phyloP scores from a whole-genome alignment of 2,797 vertebrate species.

The Agapornis canus region DNA sequence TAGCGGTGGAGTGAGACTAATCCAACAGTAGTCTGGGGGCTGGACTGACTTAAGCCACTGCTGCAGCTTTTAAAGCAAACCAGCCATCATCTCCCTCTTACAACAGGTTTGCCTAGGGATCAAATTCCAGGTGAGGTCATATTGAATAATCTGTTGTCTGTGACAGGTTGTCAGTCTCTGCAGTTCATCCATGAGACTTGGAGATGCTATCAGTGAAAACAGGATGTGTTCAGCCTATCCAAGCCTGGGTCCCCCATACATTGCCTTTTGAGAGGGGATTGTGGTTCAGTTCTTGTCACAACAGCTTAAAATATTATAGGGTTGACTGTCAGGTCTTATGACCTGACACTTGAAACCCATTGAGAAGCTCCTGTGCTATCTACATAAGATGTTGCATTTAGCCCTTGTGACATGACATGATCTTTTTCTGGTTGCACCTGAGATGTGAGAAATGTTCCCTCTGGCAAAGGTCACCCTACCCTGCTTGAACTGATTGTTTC shows the following conservation, averaged over 20 bases:
- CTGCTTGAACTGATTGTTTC: not conserved
- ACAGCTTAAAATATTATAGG: not conserved
- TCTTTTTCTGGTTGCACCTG: not conserved
- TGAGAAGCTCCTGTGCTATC: not conserved
- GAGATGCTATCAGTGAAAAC: not conserved
- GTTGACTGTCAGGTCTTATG: not conserved
- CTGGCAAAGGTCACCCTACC: not conserved
- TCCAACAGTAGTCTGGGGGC: not conserved
- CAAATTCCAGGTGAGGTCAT: not conserved
- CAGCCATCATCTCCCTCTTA: not conserved
- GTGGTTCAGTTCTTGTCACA: not conserved
- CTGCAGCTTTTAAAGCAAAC: not conserved
- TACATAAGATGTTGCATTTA: not conserved
- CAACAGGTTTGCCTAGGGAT: not conserved
- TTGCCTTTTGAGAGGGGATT: not conserved
- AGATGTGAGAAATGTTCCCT: not conserved
- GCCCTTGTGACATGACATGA: not conserved
- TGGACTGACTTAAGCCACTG: not conserved
- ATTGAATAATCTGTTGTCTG: not conserved
- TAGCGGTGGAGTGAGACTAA: constrained; percentile 12
- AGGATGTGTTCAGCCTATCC: not conserved
- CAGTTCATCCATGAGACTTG: not conserved
- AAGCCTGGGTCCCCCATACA: not conserved
- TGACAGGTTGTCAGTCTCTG: not conserved
- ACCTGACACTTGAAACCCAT: not conserved